Base-by-base conservation (phyloP, 2,113 vertebrate species). In the Tonatia bakeri region DNA sequence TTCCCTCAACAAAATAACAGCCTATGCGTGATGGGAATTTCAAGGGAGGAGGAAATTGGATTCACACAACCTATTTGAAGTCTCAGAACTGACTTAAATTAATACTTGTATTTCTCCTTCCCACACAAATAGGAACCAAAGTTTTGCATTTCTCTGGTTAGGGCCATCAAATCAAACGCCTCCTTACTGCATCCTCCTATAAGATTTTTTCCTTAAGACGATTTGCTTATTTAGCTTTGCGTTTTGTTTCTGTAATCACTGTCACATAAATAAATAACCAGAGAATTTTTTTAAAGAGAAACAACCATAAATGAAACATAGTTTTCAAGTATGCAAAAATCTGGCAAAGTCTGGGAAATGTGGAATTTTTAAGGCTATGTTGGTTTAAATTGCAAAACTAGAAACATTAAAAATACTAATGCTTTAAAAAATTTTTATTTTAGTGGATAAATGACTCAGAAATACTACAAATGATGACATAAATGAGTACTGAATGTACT, bases 21-120 rank as follows among this genome's bases (percentile, higher is more conserved):
- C 8, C 3, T 7, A 15, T 24, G 16, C 0, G 0, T 43, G 26
- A 12, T 12, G 26, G 8, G 3, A 54, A 38, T 59, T 36, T 47
- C 24, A 10, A 70, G 4, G 28, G 12, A 11, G 77, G 22, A 75
- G 15, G 40, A 61, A 17, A 22, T 28, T 40, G 10, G 33, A 50
- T 17, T 1, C 2, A 45, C 24, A 11, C 10, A 22, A 19, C 13
- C 5, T 38, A 7, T 22, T 33, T 47, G 47, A 61, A 45, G 16
- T 31, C 65, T 19, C 9, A 28, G n/a, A 56, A 50, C 3, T 1
- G 31, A 38, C 14, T 45, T 45, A 11, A 33, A 40, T n/a, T 45
- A 59, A 19, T 19, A 4, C 56, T 31, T 11, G 3, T 9, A 1
- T n/a, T 13, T 65, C 26, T 73, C 17, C 1, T 2, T 67, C 9